These are phyloP conservation scores for Gobius niger DNA, from an alignment of 2,113 vertebrate species.

Conservation along the genomic window DNA sequence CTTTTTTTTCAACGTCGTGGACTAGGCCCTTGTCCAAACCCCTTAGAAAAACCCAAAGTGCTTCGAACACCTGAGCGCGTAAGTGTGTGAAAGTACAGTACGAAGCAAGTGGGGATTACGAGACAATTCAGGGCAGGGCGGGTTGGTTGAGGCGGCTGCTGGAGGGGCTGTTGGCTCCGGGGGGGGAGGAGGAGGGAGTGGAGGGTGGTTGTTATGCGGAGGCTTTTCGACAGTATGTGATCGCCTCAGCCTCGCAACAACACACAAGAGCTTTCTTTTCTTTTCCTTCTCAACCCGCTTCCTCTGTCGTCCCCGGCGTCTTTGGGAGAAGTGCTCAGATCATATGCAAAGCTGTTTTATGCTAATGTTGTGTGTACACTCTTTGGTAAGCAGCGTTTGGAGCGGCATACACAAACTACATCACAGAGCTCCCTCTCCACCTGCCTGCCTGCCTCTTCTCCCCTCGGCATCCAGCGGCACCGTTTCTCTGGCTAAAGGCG, in stretches of 20 bases:
- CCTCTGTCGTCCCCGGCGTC: slow-evolving; percentile 39
- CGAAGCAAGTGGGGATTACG: slow-evolving; percentile 35
- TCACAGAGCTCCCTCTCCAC: slow-evolving; percentile 46
- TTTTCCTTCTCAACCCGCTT: slow-evolving; percentile 40
- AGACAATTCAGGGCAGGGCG: slow-evolving; percentile 15
- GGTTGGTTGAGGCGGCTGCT: slow-evolving; percentile 2
- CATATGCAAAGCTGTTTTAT: slow-evolving; percentile 71
- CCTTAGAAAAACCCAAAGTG: neutral
- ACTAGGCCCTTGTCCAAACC: neutral
- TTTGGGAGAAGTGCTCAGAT: slow-evolving; percentile 55
- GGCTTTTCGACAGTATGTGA: slow-evolving; percentile 52
- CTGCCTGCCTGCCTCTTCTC: slow-evolving; percentile 40
- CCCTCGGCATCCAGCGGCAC: slow-evolving; percentile 7
- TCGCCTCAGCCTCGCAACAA: slow-evolving; percentile 43
- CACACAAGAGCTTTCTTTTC: slow-evolving; percentile 52
- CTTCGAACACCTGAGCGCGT: slow-evolving; percentile 13
- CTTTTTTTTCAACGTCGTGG: neutral
- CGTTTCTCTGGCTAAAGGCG: slow-evolving; percentile 14
- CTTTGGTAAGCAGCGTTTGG: slow-evolving; percentile 39
- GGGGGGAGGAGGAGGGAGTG: neutral
- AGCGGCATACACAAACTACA: slow-evolving; percentile 54
- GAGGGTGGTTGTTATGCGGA: slow-evolving; percentile 35
- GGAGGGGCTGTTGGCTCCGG: neutral
- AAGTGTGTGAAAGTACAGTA: slow-evolving; percentile 7
- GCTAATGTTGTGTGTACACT: slow-evolving; percentile 61